Conservation (phyloP, 2,888 invertebrate genomes). For the Alloscopus bannaensis region DNA sequence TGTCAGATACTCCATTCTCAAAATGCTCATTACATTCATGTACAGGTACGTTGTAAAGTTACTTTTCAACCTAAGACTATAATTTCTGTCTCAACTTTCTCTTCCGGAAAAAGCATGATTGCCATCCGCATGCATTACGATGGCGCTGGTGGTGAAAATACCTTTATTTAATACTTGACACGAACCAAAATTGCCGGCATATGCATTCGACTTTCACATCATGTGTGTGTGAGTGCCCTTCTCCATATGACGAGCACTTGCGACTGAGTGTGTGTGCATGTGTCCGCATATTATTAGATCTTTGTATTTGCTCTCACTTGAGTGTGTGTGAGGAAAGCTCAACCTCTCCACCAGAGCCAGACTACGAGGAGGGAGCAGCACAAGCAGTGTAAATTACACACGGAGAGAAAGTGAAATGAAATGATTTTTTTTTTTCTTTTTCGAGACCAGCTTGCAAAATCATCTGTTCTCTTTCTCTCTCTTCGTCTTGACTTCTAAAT, state of each 20-base stretch:
- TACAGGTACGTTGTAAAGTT: constrained; percentile 67
- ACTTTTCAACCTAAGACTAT: background rate
- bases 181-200: background rate
- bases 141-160: too few relatives aligned
- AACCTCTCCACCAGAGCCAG: too few relatives aligned
- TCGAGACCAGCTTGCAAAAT: background rate
- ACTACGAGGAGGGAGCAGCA: background rate
- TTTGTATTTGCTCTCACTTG: too few relatives aligned
- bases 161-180: background rate
- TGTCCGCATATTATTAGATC: background rate
- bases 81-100: background rate
- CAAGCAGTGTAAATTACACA: constrained; percentile 15
- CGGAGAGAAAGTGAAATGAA: too few relatives aligned
- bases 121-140: constrained; percentile 23
- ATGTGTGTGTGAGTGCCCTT: background rate
- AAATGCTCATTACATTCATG: constrained; percentile 73
- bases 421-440: background rate
- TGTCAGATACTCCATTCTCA: constrained; percentile 71
- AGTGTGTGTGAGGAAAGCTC: too few relatives aligned
- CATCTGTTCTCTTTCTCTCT: constrained; percentile 3
- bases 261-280: constrained; percentile 19
- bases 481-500: too few relatives aligned
- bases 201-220: too few relatives aligned
- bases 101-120: background rate
- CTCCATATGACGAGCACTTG: background rate